Conservation (phyloP, 1,140 invertebrate genomes). For the Trichonephila clavipes region DNA sequence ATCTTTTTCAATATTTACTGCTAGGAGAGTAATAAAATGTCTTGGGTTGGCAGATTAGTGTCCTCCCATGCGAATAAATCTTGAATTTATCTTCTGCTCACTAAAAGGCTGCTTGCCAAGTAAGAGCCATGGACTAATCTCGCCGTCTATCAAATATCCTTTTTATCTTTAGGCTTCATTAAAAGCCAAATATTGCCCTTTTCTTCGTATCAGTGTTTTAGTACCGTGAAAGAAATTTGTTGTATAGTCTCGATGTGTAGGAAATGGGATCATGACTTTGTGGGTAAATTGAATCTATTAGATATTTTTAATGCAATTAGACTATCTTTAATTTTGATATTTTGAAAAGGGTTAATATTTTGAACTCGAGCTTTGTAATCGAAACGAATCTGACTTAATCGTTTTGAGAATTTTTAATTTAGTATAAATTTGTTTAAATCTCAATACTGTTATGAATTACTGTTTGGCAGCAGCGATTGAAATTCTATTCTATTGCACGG, state of each 20-base stretch:
- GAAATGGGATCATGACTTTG: not conserved
- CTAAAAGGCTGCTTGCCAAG: conserved; percentile 28
- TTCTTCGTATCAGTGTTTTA: not conserved
- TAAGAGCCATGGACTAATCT: conserved; percentile 19
- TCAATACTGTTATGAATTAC: too few relatives aligned
- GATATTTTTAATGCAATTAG: too few relatives aligned
- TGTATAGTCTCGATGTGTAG: not conserved
- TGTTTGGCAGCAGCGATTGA: too few relatives aligned
- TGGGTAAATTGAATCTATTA: too few relatives aligned
- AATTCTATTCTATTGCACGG: too few relatives aligned
- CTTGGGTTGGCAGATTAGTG: not conserved
- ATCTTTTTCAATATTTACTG: conserved; percentile 28
- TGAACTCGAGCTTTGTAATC: too few relatives aligned
- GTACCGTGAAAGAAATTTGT: not conserved
- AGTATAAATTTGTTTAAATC: too few relatives aligned
- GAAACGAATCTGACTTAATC: too few relatives aligned
- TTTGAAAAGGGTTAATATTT: too few relatives aligned
- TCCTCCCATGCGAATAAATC: conserved; percentile 31
- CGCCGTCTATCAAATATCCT: not conserved
- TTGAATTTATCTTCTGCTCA: conserved; percentile 35
- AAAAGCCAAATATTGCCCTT: conserved; percentile 4
- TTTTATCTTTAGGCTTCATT: conserved; percentile 24
- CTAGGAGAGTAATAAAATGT: conserved; percentile 2
- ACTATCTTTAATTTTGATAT: too few relatives aligned
- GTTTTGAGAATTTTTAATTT: too few relatives aligned